Evolutionary conservation across 2,797 vertebrate genomes (phyloP), one percentile per base, ranked within the genome.

Genomic region (Trichosurus vulpecula): DNA sequence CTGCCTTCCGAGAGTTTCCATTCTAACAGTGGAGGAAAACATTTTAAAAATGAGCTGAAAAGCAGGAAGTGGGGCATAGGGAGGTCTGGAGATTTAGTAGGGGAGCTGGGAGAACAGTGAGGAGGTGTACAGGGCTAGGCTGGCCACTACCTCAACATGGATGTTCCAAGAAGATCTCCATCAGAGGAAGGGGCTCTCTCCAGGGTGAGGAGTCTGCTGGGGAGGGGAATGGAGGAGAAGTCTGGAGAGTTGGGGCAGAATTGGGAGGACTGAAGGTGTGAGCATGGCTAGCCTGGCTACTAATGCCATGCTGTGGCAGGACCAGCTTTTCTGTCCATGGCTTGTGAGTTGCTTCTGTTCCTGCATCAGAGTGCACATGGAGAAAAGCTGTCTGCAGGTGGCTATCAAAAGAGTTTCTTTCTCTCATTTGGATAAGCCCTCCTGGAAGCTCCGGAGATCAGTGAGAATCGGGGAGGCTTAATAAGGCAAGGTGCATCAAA

Each of bases 231-330:
- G 66, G 16, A 74, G n/a, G n/a, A 81, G n/a, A 81, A 47, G 22
- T 81, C 16, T 81, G 66, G n/a, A 9, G 2, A 25, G n/a, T 25
- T 25, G 66, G 16, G 16, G 14, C 14, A 74, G 61, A n/a, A n/a
- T 22, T 74, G 66, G 61, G 30, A 66, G 13, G 58, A 66, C 0
- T 35, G 58, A n/a, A 35, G 58, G 58, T 8, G 19, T 81, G 57
- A 97, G 92, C 51, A 90, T 94, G 55, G 47, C 35, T 97, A 90
- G 91, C 51, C 91, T 94, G 57, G 51, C 30, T 97, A 93, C 90
- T 97, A 94, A 91, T 81, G 58, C 56, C 95, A 89, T 51, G 95
- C 91, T 91, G 96, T 95, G 95, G 93, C 87, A 93, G 91, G 4
- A 47, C n/a, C 8, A 0, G 0, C 27, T 90, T 74, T 41, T 74